Base-by-base conservation (phyloP, 2,797 vertebrate species). In the Varecia variegata region DNA sequence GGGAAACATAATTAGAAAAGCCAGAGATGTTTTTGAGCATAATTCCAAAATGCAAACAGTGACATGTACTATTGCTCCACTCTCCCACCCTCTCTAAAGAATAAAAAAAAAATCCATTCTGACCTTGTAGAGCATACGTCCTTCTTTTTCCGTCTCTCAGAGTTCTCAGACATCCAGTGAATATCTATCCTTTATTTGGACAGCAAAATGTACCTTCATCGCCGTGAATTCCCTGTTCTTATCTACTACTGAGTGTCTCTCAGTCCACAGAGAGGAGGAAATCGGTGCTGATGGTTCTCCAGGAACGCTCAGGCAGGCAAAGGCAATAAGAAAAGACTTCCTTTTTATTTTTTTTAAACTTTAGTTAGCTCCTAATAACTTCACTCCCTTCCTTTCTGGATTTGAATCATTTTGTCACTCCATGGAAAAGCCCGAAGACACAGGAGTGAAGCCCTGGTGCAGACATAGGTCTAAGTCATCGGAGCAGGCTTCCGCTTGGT, bases 201-300 rank as follows among this genome's bases (percentile, higher is more conserved):
- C 50, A 91, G 89, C 93, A 96, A 65, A 87, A 90, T 7, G 62
- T 43, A 62, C 79, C 94, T 92, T 89, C 95, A 68, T 93, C 1
- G 38, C 60, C 25, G 82, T 90, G 40, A 89, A 88, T 96, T 95
- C 96, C 97, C 94, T 96, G 62, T 62, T 47, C 25, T 5, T 45
- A 27, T 89, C 54, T 88, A 62, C 62, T 68, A 92, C 62, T 92
- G 90, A 94, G 86, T 95, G 58, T 92, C 93, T 79, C 96, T 98
- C 93, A 90, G 67, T 96, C 88, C 96, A 94, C 94, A 93, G 88
- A 80, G 98, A 99, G 98, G 98, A 99, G 98, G 98, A 98, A 99
- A 98, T 95, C 0, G 45, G 96, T 96, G 94, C 98, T 98, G 97
- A 92, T 96, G 91, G 97, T 97, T 98, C 97, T 98, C 98, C 98